phyloP scores from a whole-genome alignment of 2,888 invertebrate genomes.

The Capitulum mitella region DNA sequence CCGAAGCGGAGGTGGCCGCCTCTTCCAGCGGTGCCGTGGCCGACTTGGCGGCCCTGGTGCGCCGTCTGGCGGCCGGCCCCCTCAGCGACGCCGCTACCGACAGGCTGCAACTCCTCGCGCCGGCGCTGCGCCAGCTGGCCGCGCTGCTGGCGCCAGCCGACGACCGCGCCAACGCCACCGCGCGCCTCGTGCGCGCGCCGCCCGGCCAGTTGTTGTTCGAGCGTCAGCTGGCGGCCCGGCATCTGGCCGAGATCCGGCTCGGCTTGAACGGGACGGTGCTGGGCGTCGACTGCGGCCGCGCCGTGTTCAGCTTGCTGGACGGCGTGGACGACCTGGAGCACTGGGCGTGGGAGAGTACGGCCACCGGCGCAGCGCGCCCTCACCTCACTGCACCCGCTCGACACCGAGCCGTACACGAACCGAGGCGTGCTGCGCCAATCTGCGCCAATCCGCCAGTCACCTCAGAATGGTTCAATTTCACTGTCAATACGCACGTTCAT shows the following conservation, averaged over 20 bases:
- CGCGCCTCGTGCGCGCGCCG: not conserved
- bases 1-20: not conserved
- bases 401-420: no score
- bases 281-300: not conserved
- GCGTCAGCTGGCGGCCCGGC: not conserved
- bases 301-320: not conserved
- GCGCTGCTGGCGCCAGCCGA: not conserved
- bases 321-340: not conserved
- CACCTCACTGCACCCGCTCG: no score
- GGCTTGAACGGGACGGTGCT: not conserved
- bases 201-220: not conserved
- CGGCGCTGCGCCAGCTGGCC: not conserved
- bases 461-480: no score
- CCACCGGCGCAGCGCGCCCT: no score
- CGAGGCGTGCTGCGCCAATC: no score
- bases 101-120: not conserved
- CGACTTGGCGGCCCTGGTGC: not conserved
- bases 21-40: not conserved
- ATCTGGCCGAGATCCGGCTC: not conserved
- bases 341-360: slow-evolving; percentile 25
- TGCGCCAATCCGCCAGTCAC: no score
- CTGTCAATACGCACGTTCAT: no score
- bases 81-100: not conserved
- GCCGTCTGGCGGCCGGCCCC: not conserved
- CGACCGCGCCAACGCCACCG: not conserved